Percentiles rank a stretch among this genome's conserved stretches.
Conservation (phyloP, 2,888 invertebrate genomes). For the Athalia circularis region DNA sequence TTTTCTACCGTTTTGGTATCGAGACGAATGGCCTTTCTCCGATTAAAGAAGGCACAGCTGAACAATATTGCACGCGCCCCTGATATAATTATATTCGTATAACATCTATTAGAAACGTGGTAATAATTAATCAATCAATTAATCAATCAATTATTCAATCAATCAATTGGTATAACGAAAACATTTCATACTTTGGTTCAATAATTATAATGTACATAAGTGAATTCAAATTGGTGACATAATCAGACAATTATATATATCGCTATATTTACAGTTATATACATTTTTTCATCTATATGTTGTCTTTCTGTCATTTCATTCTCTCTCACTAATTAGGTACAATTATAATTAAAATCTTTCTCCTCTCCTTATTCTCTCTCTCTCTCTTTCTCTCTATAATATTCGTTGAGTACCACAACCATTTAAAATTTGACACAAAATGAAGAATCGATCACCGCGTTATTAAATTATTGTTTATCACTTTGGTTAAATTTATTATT, state of each 20-base stretch:
- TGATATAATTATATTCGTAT: not conserved
- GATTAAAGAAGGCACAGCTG: not conserved
- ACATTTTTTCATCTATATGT: constrained; percentile 54
- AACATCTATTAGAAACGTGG: not conserved
- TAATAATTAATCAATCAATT: constrained; percentile 22
- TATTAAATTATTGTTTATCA: constrained; percentile 14
- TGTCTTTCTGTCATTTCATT: constrained; percentile 44
- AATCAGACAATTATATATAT: constrained; percentile 47
- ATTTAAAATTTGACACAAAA: constrained; percentile 39
- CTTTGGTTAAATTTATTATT: constrained; percentile 17
- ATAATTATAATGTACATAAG: constrained; percentile 9
- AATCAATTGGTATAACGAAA: constrained; percentile 61
- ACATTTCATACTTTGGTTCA: constrained; percentile 55
- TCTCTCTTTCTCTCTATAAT: constrained; percentile 30
- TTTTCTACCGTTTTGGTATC: too few species aligned
- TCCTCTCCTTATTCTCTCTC: not conserved
- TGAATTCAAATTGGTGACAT: constrained; percentile 36
- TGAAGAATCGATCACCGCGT: constrained; percentile 32
- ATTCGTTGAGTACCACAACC: constrained; percentile 55
- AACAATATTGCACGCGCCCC: constrained; percentile 57
- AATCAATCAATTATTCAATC: constrained; percentile 51
- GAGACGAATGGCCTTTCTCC: too few species aligned
- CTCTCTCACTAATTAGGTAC: constrained; percentile 39
- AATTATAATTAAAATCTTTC: constrained; percentile 24
- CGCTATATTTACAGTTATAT: constrained; percentile 67